Percentiles rank a stretch among this genome's conserved stretches.
Evolutionary conservation across 2,113 vertebrate genomes (phyloP).

Genomic region (Sciurus niger): DNA sequence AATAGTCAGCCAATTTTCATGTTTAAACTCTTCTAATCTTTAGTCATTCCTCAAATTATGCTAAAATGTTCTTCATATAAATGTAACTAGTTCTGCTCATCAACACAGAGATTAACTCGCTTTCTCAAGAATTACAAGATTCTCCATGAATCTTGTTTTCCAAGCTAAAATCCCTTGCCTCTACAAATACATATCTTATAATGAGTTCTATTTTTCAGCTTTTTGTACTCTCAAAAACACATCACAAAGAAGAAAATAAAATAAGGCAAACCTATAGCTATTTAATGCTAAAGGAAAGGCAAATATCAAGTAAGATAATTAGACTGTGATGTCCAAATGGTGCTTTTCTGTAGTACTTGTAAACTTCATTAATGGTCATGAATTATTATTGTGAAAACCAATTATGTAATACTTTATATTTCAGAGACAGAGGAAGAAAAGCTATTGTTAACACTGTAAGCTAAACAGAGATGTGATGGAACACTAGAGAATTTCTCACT

Average conservation of each 20-base stretch:
- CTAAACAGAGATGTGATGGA: not conserved
- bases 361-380: not conserved
- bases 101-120: not conserved
- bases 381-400: not conserved
- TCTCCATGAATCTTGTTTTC: not conserved
- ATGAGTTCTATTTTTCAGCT: conserved; percentile 1
- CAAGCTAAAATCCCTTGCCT: not conserved
- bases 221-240: conserved; percentile 8
- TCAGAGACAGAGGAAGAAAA: not conserved
- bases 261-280: not conserved
- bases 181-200: not conserved
- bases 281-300: not conserved
- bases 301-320: not conserved
- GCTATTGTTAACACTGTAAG: not conserved
- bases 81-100: not conserved
- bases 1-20: not conserved
- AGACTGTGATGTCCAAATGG: not conserved
- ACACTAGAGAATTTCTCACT: not conserved
- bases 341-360: not conserved
- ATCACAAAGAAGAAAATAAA: not conserved
- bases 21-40: not conserved
- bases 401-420: not conserved
- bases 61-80: not conserved
- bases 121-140: not conserved
- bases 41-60: conserved; percentile 9